phyloP scores from a whole-genome alignment of 1,140 invertebrate species.

The Choristoneura fumiferana region DNA sequence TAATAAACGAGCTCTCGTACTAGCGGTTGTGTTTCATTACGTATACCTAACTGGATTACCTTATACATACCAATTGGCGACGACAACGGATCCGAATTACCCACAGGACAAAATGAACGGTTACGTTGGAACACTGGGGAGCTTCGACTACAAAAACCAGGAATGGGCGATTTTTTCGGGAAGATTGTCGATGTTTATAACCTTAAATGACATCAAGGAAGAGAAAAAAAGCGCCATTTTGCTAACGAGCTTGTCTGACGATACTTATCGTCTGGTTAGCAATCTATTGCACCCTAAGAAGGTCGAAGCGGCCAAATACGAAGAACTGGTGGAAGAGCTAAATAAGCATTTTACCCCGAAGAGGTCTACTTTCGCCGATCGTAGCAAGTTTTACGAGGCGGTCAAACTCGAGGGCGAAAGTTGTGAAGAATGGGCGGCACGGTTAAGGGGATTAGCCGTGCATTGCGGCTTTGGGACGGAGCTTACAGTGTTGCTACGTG shows the following conservation, averaged over 20 bases:
- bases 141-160: not conserved
- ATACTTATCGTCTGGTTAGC: not conserved
- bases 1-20: too few species aligned
- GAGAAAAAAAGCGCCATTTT: not conserved
- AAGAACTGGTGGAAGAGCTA: not conserved
- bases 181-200: conserved; percentile 1
- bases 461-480: not conserved
- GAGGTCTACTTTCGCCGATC: not conserved
- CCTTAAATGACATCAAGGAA: not conserved
- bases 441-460: not conserved
- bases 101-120: not conserved
- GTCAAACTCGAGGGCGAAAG: too few species aligned
- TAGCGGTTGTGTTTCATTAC: too few species aligned
- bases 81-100: not conserved
- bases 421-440: not conserved
- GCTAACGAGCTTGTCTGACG: not conserved
- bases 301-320: not conserved
- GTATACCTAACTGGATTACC: too few species aligned
- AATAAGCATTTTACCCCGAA: not conserved
- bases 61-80: not conserved
- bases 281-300: not conserved
- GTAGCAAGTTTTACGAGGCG: not conserved
- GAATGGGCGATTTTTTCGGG: not conserved
- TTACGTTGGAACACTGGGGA: not conserved
- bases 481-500: not conserved